These are phyloP conservation scores for Epinotia nisella DNA, from an alignment of 2,888 invertebrate species.

Conservation along the genomic window DNA sequence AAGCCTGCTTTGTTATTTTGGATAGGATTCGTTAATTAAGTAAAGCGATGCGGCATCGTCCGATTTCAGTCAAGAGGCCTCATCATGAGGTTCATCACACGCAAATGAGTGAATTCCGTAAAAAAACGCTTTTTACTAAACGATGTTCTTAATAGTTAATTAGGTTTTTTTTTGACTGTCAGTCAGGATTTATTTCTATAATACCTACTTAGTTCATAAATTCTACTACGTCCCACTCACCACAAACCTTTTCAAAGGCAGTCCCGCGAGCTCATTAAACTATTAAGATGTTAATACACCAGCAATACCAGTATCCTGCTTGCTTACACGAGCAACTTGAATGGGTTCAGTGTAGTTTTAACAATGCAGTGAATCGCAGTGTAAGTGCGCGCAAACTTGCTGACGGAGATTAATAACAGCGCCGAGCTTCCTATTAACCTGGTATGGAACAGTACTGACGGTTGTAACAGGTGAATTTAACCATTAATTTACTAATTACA, in stretches of 20 bases:
- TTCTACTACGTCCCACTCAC: not conserved
- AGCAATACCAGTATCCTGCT: constrained; percentile 29
- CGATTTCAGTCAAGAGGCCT: too few species aligned
- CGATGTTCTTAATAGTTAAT: too few species aligned
- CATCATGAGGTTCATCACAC: too few species aligned
- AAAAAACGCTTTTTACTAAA: too few species aligned
- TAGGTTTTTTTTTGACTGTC: too few species aligned
- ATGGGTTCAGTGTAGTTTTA: constrained; percentile 56
- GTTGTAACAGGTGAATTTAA: not conserved
- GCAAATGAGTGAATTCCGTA: too few species aligned
- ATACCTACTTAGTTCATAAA: not conserved
- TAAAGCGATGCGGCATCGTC: too few species aligned
- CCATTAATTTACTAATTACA: too few species aligned
- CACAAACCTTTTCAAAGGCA: constrained; percentile 9
- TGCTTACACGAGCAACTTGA: constrained; percentile 54
- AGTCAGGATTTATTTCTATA: too few species aligned
- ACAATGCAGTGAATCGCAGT: constrained; percentile 63
- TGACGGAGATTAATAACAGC: constrained; percentile 70
- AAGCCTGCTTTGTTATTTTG: too few species aligned
- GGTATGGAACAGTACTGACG: constrained; percentile 24
- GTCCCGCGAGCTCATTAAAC: constrained; percentile 28
- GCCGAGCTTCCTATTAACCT: constrained; percentile 44
- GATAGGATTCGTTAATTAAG: too few species aligned
- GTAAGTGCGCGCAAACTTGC: constrained; percentile 63
- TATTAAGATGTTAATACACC: constrained; percentile 37